phyloP scores from a whole-genome alignment of 2,888 invertebrate genomes.

The Mythimna vitellina region DNA sequence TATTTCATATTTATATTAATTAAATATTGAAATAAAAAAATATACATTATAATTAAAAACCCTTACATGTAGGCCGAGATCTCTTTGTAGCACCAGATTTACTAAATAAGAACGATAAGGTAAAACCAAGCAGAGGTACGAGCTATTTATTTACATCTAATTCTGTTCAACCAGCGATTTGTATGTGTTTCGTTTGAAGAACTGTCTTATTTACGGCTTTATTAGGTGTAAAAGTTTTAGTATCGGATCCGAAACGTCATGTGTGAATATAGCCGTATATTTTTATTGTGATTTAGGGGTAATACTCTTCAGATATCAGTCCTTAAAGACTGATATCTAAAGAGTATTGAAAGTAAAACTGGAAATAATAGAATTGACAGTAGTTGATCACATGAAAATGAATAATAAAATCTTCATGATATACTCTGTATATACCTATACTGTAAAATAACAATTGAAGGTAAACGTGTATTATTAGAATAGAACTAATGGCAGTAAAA shows the following conservation, averaged over 20 bases:
- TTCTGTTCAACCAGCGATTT: slow-evolving; percentile 8
- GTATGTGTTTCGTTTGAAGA: slow-evolving; percentile 13
- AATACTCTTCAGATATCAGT: too few relatives aligned
- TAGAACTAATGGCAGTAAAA: not conserved
- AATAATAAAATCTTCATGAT: too few relatives aligned
- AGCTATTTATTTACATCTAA: slow-evolving; percentile 27
- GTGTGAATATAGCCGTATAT: slow-evolving; percentile 31
- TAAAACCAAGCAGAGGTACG: slow-evolving; percentile 14
- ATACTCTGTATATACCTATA: not conserved
- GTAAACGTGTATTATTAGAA: too few relatives aligned
- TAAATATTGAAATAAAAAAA: too few relatives aligned
- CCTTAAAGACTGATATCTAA: not conserved
- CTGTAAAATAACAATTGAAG: too few relatives aligned
- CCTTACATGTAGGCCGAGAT: slow-evolving; percentile 15
- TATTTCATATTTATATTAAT: too few relatives aligned
- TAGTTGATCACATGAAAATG: not conserved
- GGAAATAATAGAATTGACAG: not conserved
- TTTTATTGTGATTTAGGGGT: slow-evolving; percentile 31
- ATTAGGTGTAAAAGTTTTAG: slow-evolving; percentile 47
- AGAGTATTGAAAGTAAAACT: not conserved
- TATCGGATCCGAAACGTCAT: slow-evolving; percentile 30
- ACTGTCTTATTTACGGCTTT: slow-evolving; percentile 19
- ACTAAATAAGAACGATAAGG: slow-evolving; percentile 44
- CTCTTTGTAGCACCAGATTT: slow-evolving; percentile 14
- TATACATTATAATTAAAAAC: too few relatives aligned